These are phyloP conservation scores for Eristalis pertinax DNA, from an alignment of 2,888 invertebrate genomes.

Conservation along the genomic window DNA sequence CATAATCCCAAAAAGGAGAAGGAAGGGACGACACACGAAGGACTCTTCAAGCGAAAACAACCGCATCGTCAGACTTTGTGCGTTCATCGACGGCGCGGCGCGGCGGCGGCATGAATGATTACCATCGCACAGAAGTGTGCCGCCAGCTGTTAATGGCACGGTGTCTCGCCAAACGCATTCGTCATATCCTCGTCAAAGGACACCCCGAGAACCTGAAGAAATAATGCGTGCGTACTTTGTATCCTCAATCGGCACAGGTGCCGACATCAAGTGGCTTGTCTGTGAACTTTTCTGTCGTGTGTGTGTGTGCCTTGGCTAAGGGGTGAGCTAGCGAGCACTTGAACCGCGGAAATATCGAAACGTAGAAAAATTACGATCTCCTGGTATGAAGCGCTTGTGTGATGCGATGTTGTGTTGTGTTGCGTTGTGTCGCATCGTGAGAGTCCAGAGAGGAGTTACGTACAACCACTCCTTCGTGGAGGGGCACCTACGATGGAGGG, in stretches of 20 bases:
- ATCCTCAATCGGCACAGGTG: neutral
- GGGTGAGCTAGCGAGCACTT: conserved; percentile 37
- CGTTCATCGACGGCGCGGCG: neutral
- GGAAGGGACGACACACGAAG: conserved; percentile 16
- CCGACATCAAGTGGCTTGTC: conserved; percentile 52
- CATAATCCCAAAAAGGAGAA: conserved; percentile 9
- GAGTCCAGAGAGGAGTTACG: neutral
- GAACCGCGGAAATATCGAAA: conserved; percentile 36
- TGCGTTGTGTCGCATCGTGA: neutral
- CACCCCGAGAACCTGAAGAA: neutral
- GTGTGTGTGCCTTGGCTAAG: conserved; percentile 39
- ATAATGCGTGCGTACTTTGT: neutral
- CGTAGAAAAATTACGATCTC: conserved; percentile 26
- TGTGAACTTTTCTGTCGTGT: conserved; percentile 24
- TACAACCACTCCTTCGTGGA: neutral
- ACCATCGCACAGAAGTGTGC: conserved; percentile 29
- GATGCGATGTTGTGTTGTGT: too few species aligned
- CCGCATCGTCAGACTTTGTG: neutral
- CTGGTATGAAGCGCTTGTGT: neutral
- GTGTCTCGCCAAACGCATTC: conserved; percentile 35
- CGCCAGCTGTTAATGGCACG: conserved; percentile 51
- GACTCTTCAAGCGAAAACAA: conserved; percentile 15
- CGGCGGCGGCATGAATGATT: conserved; percentile 40
- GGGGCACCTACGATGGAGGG: neutral
- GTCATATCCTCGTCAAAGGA: conserved; percentile 49